These are phyloP conservation scores for Bergia puertoricense DNA, from an alignment of 92 coral and sea anemone genomes.

Conservation along the genomic window DNA sequence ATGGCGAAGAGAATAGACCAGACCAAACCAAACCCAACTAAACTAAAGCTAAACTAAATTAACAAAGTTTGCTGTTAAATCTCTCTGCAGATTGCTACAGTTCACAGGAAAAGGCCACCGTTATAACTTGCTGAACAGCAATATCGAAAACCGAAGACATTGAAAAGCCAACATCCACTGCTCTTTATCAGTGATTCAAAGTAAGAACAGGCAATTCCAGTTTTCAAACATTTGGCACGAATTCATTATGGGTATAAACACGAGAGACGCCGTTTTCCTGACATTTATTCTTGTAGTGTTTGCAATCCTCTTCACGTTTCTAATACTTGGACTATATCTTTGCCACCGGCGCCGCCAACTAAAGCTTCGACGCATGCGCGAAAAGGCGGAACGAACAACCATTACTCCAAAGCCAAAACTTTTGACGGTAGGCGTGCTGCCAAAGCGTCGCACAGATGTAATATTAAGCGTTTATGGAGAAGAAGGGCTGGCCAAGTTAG, in stretches of 20 bases:
- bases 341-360: slow-evolving; percentile 38
- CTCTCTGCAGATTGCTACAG: neutral
- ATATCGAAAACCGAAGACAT: neutral
- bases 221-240: neutral
- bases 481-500: slow-evolving; percentile 16
- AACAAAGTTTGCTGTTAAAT: neutral
- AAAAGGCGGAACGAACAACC: slow-evolving; percentile 33
- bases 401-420: slow-evolving; percentile 22
- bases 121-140: neutral
- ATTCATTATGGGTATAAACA: neutral
- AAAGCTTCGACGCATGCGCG: slow-evolving; percentile 45
- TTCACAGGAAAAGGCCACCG: neutral
- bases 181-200: neutral
- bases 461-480: slow-evolving; percentile 44
- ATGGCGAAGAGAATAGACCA: no score
- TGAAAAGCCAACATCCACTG: neutral
- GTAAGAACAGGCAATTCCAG: neutral
- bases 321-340: slow-evolving; percentile 28
- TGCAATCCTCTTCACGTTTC: slow-evolving; percentile 12
- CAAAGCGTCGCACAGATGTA: slow-evolving; percentile 38
- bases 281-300: neutral
- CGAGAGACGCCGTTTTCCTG: slow-evolving; percentile 8
- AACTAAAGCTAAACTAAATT: no score
- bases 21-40: no score
- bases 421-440: slow-evolving; percentile 24